These are phyloP conservation scores for Oreochromis spilurus DNA, from an alignment of 2,113 vertebrate genomes.

Conservation along the genomic window DNA sequence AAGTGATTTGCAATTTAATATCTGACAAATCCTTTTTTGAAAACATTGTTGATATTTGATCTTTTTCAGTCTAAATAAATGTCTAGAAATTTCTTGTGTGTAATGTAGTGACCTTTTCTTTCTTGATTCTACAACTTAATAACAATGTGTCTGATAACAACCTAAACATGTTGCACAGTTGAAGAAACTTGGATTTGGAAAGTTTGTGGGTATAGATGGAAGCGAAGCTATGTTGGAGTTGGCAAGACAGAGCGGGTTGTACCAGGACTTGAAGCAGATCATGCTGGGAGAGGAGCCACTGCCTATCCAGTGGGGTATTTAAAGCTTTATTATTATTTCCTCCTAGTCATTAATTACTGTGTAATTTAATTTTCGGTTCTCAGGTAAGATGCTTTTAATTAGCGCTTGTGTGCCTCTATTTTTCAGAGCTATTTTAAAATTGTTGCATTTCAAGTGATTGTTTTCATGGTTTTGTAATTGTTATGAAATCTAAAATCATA, in stretches of 20 bases:
- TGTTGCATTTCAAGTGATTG: not conserved
- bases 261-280: slow-evolving; percentile 72
- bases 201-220: slow-evolving; percentile 83
- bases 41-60: not conserved
- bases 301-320: slow-evolving; percentile 75
- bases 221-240: slow-evolving; percentile 78
- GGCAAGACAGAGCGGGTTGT: slow-evolving; percentile 73
- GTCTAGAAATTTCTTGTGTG: not conserved
- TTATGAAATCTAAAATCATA: not conserved
- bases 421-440: not conserved
- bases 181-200: slow-evolving; percentile 75
- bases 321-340: not conserved
- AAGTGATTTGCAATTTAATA: not conserved
- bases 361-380: not conserved
- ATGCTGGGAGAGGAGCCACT: slow-evolving; percentile 75
- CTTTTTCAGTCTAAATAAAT: not conserved
- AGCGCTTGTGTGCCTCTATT: rapidly evolving
- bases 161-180: slow-evolving; percentile 65
- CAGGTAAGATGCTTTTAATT: not conserved
- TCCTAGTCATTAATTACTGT: not conserved
- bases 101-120: not conserved
- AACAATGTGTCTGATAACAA: not conserved
- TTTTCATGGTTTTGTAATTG: not conserved
- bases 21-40: not conserved
- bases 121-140: not conserved